Base-by-base conservation (phyloP, 2,113 vertebrate species). In the Theristicus caerulescens region DNA sequence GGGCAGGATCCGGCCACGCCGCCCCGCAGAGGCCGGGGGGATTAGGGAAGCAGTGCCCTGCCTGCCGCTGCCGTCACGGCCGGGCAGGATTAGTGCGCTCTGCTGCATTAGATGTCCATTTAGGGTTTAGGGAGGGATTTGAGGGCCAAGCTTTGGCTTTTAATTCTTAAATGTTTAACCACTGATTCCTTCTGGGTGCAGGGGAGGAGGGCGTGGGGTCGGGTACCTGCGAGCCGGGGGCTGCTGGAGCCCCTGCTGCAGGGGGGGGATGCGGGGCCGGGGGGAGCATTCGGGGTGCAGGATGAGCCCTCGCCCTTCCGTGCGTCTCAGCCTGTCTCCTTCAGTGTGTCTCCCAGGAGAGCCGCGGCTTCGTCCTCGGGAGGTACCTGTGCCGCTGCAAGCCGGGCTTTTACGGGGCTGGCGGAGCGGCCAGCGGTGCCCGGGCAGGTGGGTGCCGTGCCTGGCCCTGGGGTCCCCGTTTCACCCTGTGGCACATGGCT, bases 381-480 rank as follows among this genome's bases (percentile, higher is more conserved):
- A 98, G 97, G 95, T 99, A 99, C 97, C 98, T 98, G 97, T 99
- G 99, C 93, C 97, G 94, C 76, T 99, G 99, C 96, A 98, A 96
- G 93, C 98, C 98, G 7, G 99, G 99, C 31, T 99, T 98, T 97
- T 99, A 99, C 11, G 96, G 98, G 79, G 94, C 97, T 3, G 32
- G 67, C 0, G 96, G 40, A 96, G 64, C 17, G 7, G 14, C 36
- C 84, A 27, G 32, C 7, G 7, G 51, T 13, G 71, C 79, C 47
- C 17, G 51, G 86, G 84, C 86, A 78, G 97, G 98, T 98, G 97
- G 78, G 98, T 95, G 71, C 49, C 3, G 0, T 54, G 10, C 54
- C 72, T 24, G 3, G 26, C 34, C 66, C 64, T 1, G 1, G 59
- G 51, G 49, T 15, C 65, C 76, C 62, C 7, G 0, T 2, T 20